Conservation (phyloP, 2,888 invertebrate genomes). For the Nomada hirtipes region DNA sequence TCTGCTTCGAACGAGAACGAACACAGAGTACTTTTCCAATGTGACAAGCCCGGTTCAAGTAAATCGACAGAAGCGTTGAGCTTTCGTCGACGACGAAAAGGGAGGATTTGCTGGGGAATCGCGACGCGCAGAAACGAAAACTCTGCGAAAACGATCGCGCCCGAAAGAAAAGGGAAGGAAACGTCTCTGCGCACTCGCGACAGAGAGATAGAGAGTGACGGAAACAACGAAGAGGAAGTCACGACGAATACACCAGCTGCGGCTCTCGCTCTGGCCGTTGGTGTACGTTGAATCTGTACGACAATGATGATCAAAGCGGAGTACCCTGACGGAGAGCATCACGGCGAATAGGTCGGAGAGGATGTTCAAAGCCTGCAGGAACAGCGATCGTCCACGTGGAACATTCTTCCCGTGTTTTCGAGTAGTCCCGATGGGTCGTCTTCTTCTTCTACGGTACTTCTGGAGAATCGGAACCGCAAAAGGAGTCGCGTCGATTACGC, state of each 20-base stretch:
- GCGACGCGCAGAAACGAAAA: not conserved
- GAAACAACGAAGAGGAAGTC: conserved; percentile 1
- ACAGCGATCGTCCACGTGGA: conserved; percentile 10
- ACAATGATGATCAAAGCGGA: conserved; percentile 42
- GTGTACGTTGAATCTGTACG: not conserved
- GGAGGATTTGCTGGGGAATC: not conserved
- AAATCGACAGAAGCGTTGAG: not conserved
- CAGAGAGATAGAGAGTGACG: not conserved
- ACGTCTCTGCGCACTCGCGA: not conserved
- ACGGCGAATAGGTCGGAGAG: conserved; percentile 22
- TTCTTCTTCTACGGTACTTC: not conserved
- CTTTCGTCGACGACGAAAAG: not conserved
- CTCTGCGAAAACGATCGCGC: conserved; percentile 3
- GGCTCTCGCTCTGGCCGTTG: not conserved
- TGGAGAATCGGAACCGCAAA: conserved; percentile 28
- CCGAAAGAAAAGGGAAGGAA: not conserved
- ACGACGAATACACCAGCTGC: conserved; percentile 16
- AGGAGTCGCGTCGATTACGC: conserved; percentile 26
- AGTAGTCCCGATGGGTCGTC: conserved; percentile 17
- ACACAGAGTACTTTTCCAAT: not conserved
- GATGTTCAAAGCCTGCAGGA: conserved; percentile 26
- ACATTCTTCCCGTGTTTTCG: conserved; percentile 6
- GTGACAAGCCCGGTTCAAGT: not conserved
- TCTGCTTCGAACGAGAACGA: not conserved
- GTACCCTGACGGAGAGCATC: conserved; percentile 39